Evolutionary conservation across 1,140 invertebrate genomes (phyloP), one percentile per base, ranked within the genome.

Genomic region (Leucophenga varia): DNA sequence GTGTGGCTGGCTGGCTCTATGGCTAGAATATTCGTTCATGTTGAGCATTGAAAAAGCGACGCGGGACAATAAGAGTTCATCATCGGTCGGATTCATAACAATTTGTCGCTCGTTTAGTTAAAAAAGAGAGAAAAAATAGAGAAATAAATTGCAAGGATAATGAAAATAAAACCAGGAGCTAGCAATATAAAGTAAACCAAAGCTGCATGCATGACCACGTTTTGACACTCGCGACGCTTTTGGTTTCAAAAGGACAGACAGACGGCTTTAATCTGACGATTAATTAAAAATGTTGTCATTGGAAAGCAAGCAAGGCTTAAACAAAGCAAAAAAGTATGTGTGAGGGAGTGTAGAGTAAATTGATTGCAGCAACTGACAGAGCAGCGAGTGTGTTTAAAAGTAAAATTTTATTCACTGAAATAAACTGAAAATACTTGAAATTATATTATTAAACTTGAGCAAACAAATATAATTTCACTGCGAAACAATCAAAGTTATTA

Each of bases 51-150:
- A n/a, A n/a, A n/a, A n/a, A n/a, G 18, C 35, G 35, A 17, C 35
- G 35, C 16, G 53, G 47, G 44, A 60, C 58, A 64, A 65, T 64
- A 64, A 64, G 58, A 58, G 61, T 64, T 64, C 57, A 65, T 65
- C 57, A 60, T 47, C 25, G 47, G 32, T 4, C 31, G 59, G 57
- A 64, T 6, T 25, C 22, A 25, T 25, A 25, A 25, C 22, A 67
- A 68, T 67, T 67, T 67, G 63, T 67, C 63, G 63, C 59, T 67
- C 63, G 63, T 67, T 67, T 67, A 67, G 64, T 59, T 57, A 64
- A 63, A 63, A 59, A 59, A 67, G 68, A 67, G 63, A 63, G 63
- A 59, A 59, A 67, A 67, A 67, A 67, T 63, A 59, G 59, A n/a
- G n/a, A n/a, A 67, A 64, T 68, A 64, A 67, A 68, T 63, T 47